These are phyloP conservation scores for Centropus unirufus DNA, from an alignment of 2,113 vertebrate species.

Conservation along the genomic window DNA sequence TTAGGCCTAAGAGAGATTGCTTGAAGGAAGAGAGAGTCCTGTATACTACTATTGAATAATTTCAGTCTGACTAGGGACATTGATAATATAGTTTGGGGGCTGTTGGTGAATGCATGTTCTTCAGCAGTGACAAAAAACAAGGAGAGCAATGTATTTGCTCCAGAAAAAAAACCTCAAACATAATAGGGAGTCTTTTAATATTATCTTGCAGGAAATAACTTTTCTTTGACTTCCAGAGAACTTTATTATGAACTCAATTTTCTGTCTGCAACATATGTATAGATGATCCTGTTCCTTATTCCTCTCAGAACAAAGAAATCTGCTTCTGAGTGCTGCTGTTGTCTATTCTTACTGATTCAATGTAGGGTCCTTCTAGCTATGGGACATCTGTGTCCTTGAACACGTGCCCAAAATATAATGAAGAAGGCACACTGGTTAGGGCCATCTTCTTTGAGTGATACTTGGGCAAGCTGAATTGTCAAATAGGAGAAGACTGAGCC, in stretches of 20 bases:
- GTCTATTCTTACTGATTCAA: background rate
- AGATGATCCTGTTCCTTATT: background rate
- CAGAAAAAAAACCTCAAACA: background rate
- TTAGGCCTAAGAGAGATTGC: background rate
- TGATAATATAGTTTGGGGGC: background rate
- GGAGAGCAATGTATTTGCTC: background rate
- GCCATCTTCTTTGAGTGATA: background rate
- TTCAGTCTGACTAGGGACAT: background rate
- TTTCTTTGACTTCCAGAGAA: background rate
- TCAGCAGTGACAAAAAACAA: background rate
- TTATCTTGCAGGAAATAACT: background rate
- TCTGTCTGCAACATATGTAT: background rate
- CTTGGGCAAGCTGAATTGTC: background rate
- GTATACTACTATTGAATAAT: background rate
- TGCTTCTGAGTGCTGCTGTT: background rate
- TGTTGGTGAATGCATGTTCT: background rate
- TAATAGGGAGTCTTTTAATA: background rate
- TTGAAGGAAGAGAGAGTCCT: background rate
- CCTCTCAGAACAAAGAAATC: background rate
- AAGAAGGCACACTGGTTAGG: background rate
- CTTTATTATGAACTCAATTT: background rate
- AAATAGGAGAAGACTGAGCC: background rate
- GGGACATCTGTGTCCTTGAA: background rate
- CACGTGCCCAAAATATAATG: background rate
- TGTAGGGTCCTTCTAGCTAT: background rate